These are phyloP conservation scores for Cheilosia scutellata DNA, from an alignment of 2,888 invertebrate species.

Conservation along the genomic window DNA sequence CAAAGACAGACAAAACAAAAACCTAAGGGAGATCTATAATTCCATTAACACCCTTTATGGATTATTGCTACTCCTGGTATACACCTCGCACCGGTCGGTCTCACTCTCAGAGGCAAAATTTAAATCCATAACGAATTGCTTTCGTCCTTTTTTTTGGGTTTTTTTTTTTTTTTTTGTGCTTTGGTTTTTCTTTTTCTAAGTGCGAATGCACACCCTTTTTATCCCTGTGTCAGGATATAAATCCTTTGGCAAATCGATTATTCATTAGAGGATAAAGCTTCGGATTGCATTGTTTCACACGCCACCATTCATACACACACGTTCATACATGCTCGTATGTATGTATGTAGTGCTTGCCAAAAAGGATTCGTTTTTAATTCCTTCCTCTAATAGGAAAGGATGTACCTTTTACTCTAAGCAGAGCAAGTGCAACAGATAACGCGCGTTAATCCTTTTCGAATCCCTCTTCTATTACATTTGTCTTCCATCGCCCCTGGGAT, in stretches of 20 bases:
- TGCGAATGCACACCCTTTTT: constrained; percentile 64
- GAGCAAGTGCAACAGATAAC: constrained; percentile 73
- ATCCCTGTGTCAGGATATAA: constrained; percentile 60
- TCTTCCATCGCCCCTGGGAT: neutral
- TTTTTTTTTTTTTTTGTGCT: constrained; percentile 7
- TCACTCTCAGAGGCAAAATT: constrained; percentile 57
- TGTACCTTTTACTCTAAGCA: constrained; percentile 16
- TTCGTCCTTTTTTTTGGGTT: constrained; percentile 49
- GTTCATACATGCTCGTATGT: neutral
- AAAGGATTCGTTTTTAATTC: constrained; percentile 72
- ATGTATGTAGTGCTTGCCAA: constrained; percentile 39
- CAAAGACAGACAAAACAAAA: constrained; percentile 11
- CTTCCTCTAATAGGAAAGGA: constrained; percentile 63
- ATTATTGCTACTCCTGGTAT: constrained; percentile 66
- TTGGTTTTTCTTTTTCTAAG: constrained; percentile 22
- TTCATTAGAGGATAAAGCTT: constrained; percentile 75
- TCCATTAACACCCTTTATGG: constrained; percentile 75
- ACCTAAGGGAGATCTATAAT: constrained; percentile 67
- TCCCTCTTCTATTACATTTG: neutral
- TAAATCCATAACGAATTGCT: constrained; percentile 76
- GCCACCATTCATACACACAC: constrained; percentile 41
- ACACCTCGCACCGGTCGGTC: constrained; percentile 7
- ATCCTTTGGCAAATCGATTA: constrained; percentile 76
- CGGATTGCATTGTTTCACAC: constrained; percentile 75
- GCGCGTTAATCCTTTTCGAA: constrained; percentile 62